A percentile compares a stretch with the other conserved stretches of the same genome.
phyloP scores from a whole-genome alignment of 2,797 vertebrate species.

The Chaetophractus vellerosus region DNA sequence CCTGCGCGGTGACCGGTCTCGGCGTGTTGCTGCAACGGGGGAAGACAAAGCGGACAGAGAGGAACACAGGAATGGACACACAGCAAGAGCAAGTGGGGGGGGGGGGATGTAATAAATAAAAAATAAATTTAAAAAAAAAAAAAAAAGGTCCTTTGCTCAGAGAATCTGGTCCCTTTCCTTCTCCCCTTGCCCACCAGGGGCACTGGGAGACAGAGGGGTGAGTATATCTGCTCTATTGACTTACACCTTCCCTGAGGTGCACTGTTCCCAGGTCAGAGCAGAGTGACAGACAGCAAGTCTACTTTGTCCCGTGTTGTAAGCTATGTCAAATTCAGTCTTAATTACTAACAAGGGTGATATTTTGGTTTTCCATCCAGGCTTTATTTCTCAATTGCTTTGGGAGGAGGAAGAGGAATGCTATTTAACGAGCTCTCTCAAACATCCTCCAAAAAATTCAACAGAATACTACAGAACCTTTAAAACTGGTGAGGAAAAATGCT shows the following conservation, averaged over 20 bases:
- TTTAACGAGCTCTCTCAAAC: neutral
- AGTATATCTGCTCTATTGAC: neutral
- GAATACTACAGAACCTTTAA: neutral
- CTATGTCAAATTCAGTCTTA: neutral
- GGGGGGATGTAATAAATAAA: too few species aligned
- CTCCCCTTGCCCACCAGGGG: neutral
- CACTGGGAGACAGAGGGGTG: too few species aligned
- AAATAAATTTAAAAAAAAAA: too few species aligned
- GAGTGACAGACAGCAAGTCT: too few species aligned
- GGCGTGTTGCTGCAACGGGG: too few species aligned
- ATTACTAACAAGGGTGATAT: neutral
- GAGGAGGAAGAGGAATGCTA: neutral
- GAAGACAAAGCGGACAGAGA: too few species aligned
- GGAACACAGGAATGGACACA: too few species aligned
- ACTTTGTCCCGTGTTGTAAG: rapidly evolving
- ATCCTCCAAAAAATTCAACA: neutral
- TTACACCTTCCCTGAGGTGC: neutral
- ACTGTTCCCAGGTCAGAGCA: neutral
- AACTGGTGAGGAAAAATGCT: neutral
- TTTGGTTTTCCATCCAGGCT: neutral
- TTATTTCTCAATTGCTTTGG: neutral
- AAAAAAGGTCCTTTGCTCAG: neutral
- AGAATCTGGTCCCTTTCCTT: neutral
- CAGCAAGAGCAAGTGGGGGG: too few species aligned
- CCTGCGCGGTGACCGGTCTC: too few species aligned